Evolutionary conservation across 2,113 vertebrate genomes (phyloP), one percentile per base, ranked within the genome.

Genomic region (Neotragus moschatus): DNA sequence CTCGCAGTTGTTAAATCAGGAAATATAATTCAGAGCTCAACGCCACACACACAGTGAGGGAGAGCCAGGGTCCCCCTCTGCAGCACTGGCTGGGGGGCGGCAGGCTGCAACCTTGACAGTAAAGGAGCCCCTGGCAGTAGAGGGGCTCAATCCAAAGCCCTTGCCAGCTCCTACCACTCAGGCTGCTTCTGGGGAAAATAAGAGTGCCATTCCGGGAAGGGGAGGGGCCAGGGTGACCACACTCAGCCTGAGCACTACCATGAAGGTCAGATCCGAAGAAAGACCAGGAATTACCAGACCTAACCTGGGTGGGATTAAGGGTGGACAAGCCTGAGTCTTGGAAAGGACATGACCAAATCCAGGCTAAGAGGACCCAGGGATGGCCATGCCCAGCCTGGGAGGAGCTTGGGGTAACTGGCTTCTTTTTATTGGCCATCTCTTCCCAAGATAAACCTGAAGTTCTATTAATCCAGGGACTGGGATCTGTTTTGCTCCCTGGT

Each of bases 1-100:
- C 96, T 90, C 53, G 90, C 97, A 99, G 98, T 98, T 98, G 97
- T 98, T 98, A 97, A 95, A 97, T 97, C 94, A 36, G 97, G 97
- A 98, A 97, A 96, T 96, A 98, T 97, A 96, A 97, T 97, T 90
- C 88, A 3, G 94, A 97, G 93, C 84, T 61, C 80, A 96, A 79
- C 0, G 10, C 49, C 85, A 93, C 70, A 89, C 70, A 89, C 87
- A 70, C 4, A 3, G 58, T 0, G 60, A 75, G 25, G 19, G 43
- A 61, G 26, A 63, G 84, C 47, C 10, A 10, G n/a, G 33, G 21
- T 43, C 88, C 49, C 55, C 14, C 26, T 12, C 63, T 0, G 2
- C 15, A 7, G 80, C 33, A 5, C 60, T 6, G 39, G 49, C 58
- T 16, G 73, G 43, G 49, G 49, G 49, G 88, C 1, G 1, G 4